These are phyloP conservation scores for Glareola pratincola DNA, from an alignment of 2,113 vertebrate genomes.

Conservation along the genomic window DNA sequence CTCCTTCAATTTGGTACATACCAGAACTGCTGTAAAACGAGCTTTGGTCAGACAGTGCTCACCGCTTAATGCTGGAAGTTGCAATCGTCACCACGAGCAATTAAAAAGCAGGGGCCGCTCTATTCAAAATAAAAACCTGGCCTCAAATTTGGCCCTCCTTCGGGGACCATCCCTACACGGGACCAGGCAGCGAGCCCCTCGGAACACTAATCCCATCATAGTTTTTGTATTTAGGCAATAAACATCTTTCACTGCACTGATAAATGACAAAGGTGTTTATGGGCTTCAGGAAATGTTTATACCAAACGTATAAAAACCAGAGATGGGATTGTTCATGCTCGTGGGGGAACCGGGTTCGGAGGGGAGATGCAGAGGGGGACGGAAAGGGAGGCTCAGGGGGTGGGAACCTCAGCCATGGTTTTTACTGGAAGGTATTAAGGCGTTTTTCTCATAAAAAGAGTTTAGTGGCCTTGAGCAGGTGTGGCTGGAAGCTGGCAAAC, in stretches of 20 bases:
- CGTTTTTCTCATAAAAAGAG: constrained; percentile 46
- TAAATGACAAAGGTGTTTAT: constrained; percentile 69
- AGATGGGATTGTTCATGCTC: neutral
- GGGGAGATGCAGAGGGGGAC: neutral
- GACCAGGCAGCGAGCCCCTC: neutral
- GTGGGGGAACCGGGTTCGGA: neutral
- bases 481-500: constrained; percentile 11
- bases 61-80: neutral
- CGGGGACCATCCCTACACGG: neutral
- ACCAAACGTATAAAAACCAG: neutral
- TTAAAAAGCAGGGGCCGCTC: neutral
- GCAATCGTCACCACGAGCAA: neutral
- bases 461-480: constrained; percentile 47
- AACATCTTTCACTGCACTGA: constrained; percentile 65
- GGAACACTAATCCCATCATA: neutral
- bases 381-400: neutral
- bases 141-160: neutral
- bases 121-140: neutral
- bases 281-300: constrained; percentile 60
- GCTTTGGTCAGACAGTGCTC: constrained; percentile 47
- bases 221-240: constrained; percentile 59
- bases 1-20: constrained; percentile 69
- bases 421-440: constrained; percentile 42
- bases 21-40: constrained; percentile 59
- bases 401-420: neutral